Evolutionary conservation across 2,888 invertebrate genomes (phyloP).

Genomic region (Meiosimyza platycephala): DNA sequence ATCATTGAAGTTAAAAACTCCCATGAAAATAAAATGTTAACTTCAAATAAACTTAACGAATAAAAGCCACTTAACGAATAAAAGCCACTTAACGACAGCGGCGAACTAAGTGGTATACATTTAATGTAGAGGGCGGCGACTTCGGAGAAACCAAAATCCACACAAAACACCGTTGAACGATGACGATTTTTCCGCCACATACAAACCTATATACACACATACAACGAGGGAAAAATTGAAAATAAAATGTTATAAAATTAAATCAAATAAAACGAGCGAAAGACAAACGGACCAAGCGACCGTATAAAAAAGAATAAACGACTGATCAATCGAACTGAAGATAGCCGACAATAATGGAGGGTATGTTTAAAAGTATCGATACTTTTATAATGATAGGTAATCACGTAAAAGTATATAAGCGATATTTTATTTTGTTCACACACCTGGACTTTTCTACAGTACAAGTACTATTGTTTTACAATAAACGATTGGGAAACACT

Average conservation of each 20-base stretch:
- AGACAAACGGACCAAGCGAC: no score
- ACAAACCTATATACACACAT: no score
- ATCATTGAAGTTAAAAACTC: no score
- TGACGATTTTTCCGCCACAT: no score
- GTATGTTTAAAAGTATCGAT: neutral
- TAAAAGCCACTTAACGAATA: slow-evolving; percentile 14
- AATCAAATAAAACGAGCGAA: slow-evolving; percentile 8
- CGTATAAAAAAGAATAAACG: neutral
- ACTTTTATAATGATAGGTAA: no score
- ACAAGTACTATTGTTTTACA: no score
- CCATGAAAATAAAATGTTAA: neutral
- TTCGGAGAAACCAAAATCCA: neutral
- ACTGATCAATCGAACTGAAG: neutral
- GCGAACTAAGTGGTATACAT: neutral
- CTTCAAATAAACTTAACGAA: slow-evolving; percentile 5
- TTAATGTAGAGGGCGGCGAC: neutral
- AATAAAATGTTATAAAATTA: neutral
- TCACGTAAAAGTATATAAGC: no score
- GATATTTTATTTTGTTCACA: no score
- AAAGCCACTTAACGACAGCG: slow-evolving; percentile 13
- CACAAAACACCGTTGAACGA: neutral
- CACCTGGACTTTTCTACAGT: no score
- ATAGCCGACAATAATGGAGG: neutral
- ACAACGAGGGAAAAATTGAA: neutral
- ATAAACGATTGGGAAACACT: no score